A percentile compares a stretch with the other conserved stretches of the same genome.
Evolutionary conservation across 2,888 invertebrate species (phyloP).

Genomic region (Geotrupes spiniger): DNA sequence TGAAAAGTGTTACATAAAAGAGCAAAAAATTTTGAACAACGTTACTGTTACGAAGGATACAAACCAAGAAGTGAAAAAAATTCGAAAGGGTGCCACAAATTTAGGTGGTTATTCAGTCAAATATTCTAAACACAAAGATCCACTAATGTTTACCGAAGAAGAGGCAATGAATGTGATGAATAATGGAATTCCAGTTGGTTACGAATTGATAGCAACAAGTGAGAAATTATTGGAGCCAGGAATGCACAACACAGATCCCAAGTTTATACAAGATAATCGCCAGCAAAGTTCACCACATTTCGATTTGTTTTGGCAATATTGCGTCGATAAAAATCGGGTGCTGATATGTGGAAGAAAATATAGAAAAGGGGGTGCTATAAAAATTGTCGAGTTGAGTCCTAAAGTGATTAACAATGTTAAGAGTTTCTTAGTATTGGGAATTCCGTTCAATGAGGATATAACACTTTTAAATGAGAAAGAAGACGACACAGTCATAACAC

Average conservation of each 20-base stretch:
- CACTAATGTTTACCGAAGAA: slow-evolving; percentile 10
- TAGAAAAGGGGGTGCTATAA: slow-evolving; percentile 26
- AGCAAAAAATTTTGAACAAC: slow-evolving; percentile 13
- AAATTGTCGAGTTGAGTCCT: slow-evolving; percentile 33
- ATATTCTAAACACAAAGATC: slow-evolving; percentile 5
- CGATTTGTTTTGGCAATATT: slow-evolving; percentile 39
- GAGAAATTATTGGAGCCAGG: slow-evolving; percentile 25
- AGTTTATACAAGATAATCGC: slow-evolving; percentile 29
- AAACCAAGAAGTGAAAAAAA: slow-evolving; percentile 11
- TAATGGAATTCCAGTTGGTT: slow-evolving; percentile 11
- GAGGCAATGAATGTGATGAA: slow-evolving; percentile 7
- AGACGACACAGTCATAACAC: neutral
- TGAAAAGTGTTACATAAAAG: slow-evolving; percentile 17
- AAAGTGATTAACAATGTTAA: slow-evolving; percentile 21
- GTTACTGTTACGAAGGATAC: slow-evolving; percentile 15
- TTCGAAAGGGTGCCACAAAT: slow-evolving; percentile 2
- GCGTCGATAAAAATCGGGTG: slow-evolving; percentile 36
- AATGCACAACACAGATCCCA: slow-evolving; percentile 25
- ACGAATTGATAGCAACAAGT: slow-evolving; percentile 5
- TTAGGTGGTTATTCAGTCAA: slow-evolving; percentile 9
- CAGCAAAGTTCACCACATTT: slow-evolving; percentile 33
- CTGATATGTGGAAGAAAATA: slow-evolving; percentile 36
- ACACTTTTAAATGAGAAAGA: slow-evolving; percentile 1
- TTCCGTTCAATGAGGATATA: slow-evolving; percentile 15
- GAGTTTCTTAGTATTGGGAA: slow-evolving; percentile 16